Base-by-base conservation (phyloP, 64 coral and sea anemone genomes). In the Orbicella faveolata region DNA sequence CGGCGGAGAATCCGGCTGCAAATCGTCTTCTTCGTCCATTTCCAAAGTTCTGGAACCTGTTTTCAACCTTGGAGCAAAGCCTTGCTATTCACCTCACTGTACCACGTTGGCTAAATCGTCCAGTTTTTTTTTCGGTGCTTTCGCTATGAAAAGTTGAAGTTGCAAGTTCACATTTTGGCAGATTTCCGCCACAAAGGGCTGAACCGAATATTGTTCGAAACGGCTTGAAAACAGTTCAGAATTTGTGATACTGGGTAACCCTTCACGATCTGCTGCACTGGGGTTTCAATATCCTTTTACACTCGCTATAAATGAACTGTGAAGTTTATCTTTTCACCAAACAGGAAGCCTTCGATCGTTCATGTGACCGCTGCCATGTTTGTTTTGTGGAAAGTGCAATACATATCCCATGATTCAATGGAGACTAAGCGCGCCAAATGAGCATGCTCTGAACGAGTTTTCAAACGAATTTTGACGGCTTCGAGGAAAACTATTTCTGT, bases 1-100 rank as follows among this genome's bases (percentile, higher is more conserved):
- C 4, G 95, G 95, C 5, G 95, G 95, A 17, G 95, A 94, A 94
- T 97, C 95, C 10, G 91, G 79, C 63, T 97, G 95, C 73, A 94
- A 34, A 77, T 97, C 95, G 18, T 97, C 89, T 88, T 97, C 92
- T 19, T 87, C 83, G 25, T 77, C 87, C 92, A 94, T 94, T 64
- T 67, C 13, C 53, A n/a, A 83, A 12, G 9, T 20, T 33, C 81
- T 92, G n/a, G 26, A 76, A 54, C 52, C 51, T 48, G 14, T 80
- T 88, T 15, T 83, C 44, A 39, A 30, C 30, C 30, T 30, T 19
- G 0, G 9, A 34, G 19, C 70, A 4, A 61, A 51, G 70, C 35
- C 44, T 53, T 8, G 79, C 1, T 81, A 17, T 48, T 59, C 12
- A 59, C 55, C 55, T 59, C 13, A 59, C 55, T 59, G 6, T 59